Evolutionary conservation across 1,140 invertebrate species (phyloP).

Genomic region (Mycetomoellerius zeteki): DNA sequence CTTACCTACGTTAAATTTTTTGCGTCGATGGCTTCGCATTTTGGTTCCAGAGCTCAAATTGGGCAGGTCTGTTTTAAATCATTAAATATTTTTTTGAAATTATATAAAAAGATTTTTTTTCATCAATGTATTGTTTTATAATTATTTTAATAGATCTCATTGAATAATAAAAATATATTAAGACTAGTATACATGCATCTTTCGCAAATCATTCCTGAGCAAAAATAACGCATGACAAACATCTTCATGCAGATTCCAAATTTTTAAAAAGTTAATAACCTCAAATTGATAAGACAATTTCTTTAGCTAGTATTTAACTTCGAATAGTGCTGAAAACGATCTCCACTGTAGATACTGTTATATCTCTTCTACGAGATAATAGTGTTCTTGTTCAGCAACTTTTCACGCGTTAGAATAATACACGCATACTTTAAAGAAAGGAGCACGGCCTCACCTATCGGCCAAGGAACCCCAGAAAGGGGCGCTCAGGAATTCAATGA

Average conservation of each 20-base stretch:
- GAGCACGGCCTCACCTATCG: constrained; percentile 90
- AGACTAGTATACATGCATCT: not conserved
- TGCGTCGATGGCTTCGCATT: no score
- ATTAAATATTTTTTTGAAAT: not conserved
- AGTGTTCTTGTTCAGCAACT: not conserved
- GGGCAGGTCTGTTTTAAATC: not conserved
- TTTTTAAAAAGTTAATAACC: not conserved
- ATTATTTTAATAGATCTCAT: constrained; percentile 5
- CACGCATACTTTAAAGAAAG: not conserved
- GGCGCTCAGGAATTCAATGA: constrained; percentile 98
- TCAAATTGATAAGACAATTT: not conserved
- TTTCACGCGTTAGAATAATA: not conserved
- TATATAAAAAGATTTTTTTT: not conserved
- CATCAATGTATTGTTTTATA: not conserved
- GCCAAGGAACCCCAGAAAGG: constrained; percentile 99
- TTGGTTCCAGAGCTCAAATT: no score
- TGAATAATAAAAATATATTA: not conserved
- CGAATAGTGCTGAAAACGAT: not conserved
- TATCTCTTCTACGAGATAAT: not conserved
- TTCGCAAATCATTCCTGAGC: not conserved
- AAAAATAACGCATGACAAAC: not conserved
- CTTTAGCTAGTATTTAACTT: not conserved
- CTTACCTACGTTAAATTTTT: no score
- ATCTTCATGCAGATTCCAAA: not conserved
- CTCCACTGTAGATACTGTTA: not conserved